Base-by-base conservation (phyloP, 2,797 vertebrate species). In the Galagoides demidoff region DNA sequence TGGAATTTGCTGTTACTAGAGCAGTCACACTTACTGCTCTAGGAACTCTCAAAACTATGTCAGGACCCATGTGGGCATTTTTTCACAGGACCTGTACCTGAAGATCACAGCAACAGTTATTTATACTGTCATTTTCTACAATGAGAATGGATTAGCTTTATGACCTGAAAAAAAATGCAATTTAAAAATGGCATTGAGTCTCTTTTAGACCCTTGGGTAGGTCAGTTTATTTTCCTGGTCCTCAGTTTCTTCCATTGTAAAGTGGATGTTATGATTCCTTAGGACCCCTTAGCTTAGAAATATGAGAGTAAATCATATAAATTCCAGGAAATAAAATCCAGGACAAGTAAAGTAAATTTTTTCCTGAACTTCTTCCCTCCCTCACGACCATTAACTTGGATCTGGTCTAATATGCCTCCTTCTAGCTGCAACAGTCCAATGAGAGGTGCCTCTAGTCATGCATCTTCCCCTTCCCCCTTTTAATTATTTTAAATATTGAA, bases 111-210 rank as follows among this genome's bases (percentile, higher is more conserved):
- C 11, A 43, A 77, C 52, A 34, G 57, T 73, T 43, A 39, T 39
- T 23, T 16, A 43, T 64, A 79, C 25, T 4, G 25, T 82, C 14
- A 23, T 84, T 85, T 78, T 84, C 25, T 83, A 29, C 8, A 22
- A 27, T 85, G 52, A 70, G 17, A 71, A 39, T 70, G 63, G 39
- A 31, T 78, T 70, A 61, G 9, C 49, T 89, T 88, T 45, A 57
- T 76, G 64, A 31, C 13, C 29, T 61, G 63, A 88, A 93, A 83
- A 73, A 82, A 29, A 22, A 57, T 77, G 23, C 45, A 83, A 76
- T 64, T 77, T 78, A 64, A 71, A 94, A 89, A 70, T 49, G 37
- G 52, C 37, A 39, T 31, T n/a, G 71, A 84, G n/a, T 89, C 87
- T 45, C 85, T 39, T 19, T n/a, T 88, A 85, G 61, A 71, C 59